phyloP scores from a whole-genome alignment of 2,797 vertebrate genomes.

The Rhincodon typus region DNA sequence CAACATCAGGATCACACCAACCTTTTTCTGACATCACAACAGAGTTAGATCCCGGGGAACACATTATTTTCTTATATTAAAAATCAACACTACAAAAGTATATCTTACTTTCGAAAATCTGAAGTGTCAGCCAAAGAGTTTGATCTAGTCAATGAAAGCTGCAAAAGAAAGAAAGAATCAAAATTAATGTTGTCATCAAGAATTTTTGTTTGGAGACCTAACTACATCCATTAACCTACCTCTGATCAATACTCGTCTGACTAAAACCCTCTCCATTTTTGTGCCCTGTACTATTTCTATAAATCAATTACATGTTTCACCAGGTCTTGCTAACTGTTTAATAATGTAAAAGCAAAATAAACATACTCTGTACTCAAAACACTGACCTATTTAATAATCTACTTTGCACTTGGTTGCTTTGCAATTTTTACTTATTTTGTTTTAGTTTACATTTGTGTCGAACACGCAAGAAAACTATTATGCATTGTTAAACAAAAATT shows the following conservation, averaged over 20 bases:
- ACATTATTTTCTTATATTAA: not conserved
- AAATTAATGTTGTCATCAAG: not conserved
- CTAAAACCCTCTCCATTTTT: not conserved
- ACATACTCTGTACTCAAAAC: not conserved
- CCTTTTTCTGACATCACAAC: not conserved
- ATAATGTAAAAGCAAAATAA: not conserved
- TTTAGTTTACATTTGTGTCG: too few species aligned
- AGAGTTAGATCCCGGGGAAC: not conserved
- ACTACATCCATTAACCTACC: not conserved
- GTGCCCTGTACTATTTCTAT: not conserved
- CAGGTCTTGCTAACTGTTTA: not conserved
- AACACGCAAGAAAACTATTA: not conserved
- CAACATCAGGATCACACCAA: not conserved
- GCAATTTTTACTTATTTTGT: not conserved
- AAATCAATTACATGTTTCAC: not conserved
- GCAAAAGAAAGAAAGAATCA: slow-evolving; percentile 51
- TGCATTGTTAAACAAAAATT: not conserved
- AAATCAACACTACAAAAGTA: not conserved
- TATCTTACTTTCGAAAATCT: slow-evolving; percentile 77
- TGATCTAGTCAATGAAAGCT: slow-evolving; percentile 62
- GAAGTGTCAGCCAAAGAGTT: slow-evolving; percentile 68
- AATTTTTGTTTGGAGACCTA: not conserved
- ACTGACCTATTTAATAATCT: not conserved
- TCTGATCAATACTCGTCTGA: not conserved
- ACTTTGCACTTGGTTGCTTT: not conserved